phyloP scores from a whole-genome alignment of 1,140 invertebrate species.

The Cryptotermes secundus region DNA sequence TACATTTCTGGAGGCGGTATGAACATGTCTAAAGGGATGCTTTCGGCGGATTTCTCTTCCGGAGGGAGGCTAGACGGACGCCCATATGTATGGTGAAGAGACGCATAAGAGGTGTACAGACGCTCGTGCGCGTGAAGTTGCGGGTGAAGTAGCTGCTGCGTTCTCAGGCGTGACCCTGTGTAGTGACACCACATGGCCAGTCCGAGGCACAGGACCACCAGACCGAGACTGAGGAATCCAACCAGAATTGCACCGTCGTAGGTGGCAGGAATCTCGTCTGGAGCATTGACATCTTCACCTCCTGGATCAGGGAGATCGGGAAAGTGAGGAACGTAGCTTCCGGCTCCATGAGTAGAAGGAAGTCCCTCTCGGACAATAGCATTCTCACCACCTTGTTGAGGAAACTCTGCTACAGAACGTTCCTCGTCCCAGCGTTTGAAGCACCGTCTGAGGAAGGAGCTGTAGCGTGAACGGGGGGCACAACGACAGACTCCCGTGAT shows the following conservation, averaged over 20 bases:
- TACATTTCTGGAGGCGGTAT: slow-evolving; percentile 23
- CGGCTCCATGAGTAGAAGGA: background rate
- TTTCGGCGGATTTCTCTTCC: background rate
- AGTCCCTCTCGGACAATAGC: background rate
- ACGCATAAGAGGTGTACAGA: background rate
- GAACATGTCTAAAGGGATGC: background rate
- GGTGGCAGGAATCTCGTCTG: slow-evolving; percentile 33
- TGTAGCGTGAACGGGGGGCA: background rate
- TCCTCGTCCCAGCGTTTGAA: background rate
- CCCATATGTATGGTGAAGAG: background rate
- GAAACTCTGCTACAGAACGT: background rate
- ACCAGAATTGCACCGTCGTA: slow-evolving; percentile 36
- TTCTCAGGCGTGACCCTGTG: background rate
- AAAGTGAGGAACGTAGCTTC: slow-evolving; percentile 38
- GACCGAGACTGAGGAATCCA: slow-evolving; percentile 35
- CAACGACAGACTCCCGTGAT: background rate
- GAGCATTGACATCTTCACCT: slow-evolving; percentile 29
- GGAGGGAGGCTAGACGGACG: background rate
- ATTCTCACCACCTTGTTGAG: background rate
- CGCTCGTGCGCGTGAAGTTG: background rate
- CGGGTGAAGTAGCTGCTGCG: background rate
- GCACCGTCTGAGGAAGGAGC: background rate
- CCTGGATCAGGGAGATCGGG: slow-evolving; percentile 37
- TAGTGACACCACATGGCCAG: slow-evolving; percentile 33
- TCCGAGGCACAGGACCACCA: slow-evolving; percentile 33